Evolutionary conservation across 2,113 vertebrate species (phyloP), one percentile per base, ranked within the genome.

Genomic region (Oryzias melastigma): DNA sequence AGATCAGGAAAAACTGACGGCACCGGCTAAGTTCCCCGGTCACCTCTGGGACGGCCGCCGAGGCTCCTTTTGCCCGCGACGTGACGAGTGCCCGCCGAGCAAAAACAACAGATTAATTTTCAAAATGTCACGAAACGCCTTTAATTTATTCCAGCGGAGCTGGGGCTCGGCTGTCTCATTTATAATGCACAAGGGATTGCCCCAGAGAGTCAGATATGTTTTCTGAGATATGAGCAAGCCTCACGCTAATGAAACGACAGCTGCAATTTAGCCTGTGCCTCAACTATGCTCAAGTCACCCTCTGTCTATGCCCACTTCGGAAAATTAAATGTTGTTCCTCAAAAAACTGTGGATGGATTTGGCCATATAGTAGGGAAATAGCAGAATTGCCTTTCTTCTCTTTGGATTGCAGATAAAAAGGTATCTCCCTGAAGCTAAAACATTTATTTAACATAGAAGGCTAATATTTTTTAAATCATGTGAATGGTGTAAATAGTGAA

Each of bases 61-160:
- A 81, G 78, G 73, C 54, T 42, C 66, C 53, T 73, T 55, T 41
- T 22, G 14, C 51, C 48, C 57, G 57, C 55, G 59, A 70, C 72
- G 59, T 78, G 58, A 79, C 79, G 78, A 75, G 68, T 72, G 53
- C 59, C 78, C 40, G 53, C 52, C 47, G 77, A 82, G 70, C 44
- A 78, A 80, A 82, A 84, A 82, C 70, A 76, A 85, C 80, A 78
- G 85, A 82, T 81, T 82, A 47, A 82, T 81, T 78, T 78, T 63
- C 45, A 20, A 85, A 85, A 88, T 84, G 71, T 81, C 79, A 87
- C 44, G 22, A 75, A 83, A 62, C 73, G 68, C 51, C 73, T 80
- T 83, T 80, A 83, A 85, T 82, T 76, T 81, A 84, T 87, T 85
- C 62, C 64, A 58, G 53, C 48, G 58, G 58, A 68, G 79, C 57